A percentile compares a stretch with the other conserved stretches of the same genome.
phyloP scores from a whole-genome alignment of 2,797 vertebrate species.

The Eurystomus glaucurus region DNA sequence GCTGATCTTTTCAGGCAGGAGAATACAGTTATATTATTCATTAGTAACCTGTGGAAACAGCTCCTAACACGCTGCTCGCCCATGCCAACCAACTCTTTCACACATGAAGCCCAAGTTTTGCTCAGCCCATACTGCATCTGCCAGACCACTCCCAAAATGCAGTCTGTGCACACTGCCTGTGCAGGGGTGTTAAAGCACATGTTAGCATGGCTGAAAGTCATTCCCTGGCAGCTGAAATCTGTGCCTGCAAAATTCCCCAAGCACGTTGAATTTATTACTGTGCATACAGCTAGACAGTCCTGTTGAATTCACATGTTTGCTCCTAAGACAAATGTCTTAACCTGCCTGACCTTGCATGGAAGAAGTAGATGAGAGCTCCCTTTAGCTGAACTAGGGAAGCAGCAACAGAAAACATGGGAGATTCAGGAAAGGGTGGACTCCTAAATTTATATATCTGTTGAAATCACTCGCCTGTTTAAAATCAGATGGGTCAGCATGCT shows the following conservation, averaged over 20 bases:
- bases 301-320: background rate
- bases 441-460: background rate
- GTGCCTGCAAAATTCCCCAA: background rate
- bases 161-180: fast-evolving
- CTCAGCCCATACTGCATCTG: background rate
- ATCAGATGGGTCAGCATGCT: background rate
- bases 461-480: background rate
- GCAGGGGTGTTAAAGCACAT: background rate
- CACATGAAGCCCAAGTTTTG: fast-evolving
- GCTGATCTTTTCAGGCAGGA: background rate
- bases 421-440: background rate
- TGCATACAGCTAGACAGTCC: background rate
- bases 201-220: background rate
- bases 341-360: background rate
- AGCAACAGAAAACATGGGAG: background rate
- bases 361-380: background rate
- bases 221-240: background rate
- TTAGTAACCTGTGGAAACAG: background rate
- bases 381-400: background rate
- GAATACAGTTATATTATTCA: background rate
- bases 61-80: background rate
- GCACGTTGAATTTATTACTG: background rate
- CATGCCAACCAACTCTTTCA: background rate
- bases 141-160: background rate
- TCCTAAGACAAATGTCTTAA: background rate